These are phyloP conservation scores for Drosophila burlai DNA, from an alignment of 1,140 invertebrate species.

Conservation along the genomic window DNA sequence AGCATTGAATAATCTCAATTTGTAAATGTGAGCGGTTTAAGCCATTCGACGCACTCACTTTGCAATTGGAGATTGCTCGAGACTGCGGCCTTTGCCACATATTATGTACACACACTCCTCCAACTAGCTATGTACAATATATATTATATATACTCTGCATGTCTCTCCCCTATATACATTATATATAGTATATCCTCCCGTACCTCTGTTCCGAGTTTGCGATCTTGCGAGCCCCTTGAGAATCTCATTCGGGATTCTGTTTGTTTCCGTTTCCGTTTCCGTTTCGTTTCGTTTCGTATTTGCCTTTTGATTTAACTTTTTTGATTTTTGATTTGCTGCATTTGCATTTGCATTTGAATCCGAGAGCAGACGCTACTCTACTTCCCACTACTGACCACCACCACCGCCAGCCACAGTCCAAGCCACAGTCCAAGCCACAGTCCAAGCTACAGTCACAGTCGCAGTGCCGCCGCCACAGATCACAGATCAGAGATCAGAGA, in stretches of 20 bases:
- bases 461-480: neutral
- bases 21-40: conserved; percentile 85
- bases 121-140: conserved; percentile 6
- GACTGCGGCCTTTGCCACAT: conserved; percentile 80
- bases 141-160: conserved; percentile 34
- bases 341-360: conserved; percentile 32
- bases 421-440: conserved; percentile 1
- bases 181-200: conserved; percentile 17
- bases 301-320: conserved; percentile 36
- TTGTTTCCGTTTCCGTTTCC: conserved; percentile 23
- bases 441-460: neutral
- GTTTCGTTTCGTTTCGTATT: conserved; percentile 14
- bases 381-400: neutral
- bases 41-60: conserved; percentile 81
- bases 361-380: conserved; percentile 3
- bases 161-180: conserved; percentile 8
- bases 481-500: neutral
- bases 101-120: conserved; percentile 58
- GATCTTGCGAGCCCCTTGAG: conserved; percentile 3
- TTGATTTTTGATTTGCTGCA: conserved; percentile 34
- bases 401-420: conserved; percentile 2
- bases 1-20: conserved; percentile 85
- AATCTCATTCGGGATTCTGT: conserved; percentile 6
- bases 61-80: conserved; percentile 85
- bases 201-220: conserved; percentile 15